Evolutionary conservation across 2,888 invertebrate genomes (phyloP).

Genomic region (Cephalotes varians): DNA sequence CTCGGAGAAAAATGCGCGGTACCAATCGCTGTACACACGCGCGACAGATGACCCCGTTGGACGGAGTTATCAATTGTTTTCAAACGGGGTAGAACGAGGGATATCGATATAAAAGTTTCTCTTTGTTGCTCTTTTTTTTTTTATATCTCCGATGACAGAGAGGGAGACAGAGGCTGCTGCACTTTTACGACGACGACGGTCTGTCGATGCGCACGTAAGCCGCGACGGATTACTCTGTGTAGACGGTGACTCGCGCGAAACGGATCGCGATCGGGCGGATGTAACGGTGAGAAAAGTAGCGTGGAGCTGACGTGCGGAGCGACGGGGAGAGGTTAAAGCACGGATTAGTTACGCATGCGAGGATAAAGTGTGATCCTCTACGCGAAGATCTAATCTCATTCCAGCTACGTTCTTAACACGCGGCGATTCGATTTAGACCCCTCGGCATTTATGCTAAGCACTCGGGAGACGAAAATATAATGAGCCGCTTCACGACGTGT

Average conservation of each 20-base stretch:
- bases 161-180: constrained; percentile 18
- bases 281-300: constrained; percentile 54
- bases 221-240: constrained; percentile 34
- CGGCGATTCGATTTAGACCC: constrained; percentile 4
- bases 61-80: constrained; percentile 77
- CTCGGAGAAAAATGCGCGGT: constrained; percentile 47
- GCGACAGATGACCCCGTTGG: constrained; percentile 70
- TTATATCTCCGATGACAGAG: constrained; percentile 39
- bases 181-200: constrained; percentile 25
- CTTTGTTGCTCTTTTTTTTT: constrained; percentile 72
- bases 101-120: constrained; percentile 64
- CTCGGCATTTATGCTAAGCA: constrained; percentile 4
- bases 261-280: constrained; percentile 30
- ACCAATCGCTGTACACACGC: constrained; percentile 66
- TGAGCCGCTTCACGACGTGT: neutral
- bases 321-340: constrained; percentile 2
- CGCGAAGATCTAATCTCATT: constrained; percentile 18
- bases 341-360: constrained; percentile 39
- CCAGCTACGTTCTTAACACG: constrained; percentile 16
- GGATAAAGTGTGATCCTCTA: constrained; percentile 33
- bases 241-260: constrained; percentile 39
- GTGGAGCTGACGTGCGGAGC: neutral
- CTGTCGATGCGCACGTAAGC: constrained; percentile 38
- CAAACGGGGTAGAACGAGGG: constrained; percentile 60
- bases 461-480: neutral